Evolutionary conservation across 2,888 invertebrate species (phyloP).

Genomic region (Rosalia funebris): DNA sequence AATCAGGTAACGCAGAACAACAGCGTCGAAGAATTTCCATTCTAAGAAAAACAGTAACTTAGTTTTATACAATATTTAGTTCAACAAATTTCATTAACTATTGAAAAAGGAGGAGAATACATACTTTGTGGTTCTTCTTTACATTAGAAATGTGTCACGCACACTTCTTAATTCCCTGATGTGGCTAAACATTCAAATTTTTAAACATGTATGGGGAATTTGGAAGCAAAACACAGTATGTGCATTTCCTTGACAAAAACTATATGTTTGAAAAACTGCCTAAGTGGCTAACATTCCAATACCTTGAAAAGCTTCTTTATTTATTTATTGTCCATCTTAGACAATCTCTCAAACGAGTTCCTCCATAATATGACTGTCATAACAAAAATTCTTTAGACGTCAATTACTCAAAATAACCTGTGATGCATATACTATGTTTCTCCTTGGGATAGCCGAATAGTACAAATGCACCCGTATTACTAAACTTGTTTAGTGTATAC

Average conservation of each 20-base stretch:
- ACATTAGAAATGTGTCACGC: too few species aligned
- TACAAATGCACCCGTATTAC: too few species aligned
- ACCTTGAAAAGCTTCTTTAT: not conserved
- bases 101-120: too few species aligned
- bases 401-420: not conserved
- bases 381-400: not conserved
- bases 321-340: not conserved
- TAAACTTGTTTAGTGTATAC: too few species aligned
- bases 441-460: not conserved
- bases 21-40: too few species aligned
- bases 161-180: too few species aligned
- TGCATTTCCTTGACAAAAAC: not conserved
- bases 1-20: too few species aligned
- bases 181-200: too few species aligned
- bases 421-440: not conserved
- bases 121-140: too few species aligned
- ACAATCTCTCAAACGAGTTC: not conserved
- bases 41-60: too few species aligned
- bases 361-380: not conserved
- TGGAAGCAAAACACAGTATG: not conserved
- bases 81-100: too few species aligned
- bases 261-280: not conserved
- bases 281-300: not conserved
- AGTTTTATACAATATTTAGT: too few species aligned
- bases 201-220: not conserved